Evolutionary conservation across 2,797 vertebrate species (phyloP), one percentile per base, ranked within the genome.

Genomic region (Cuculus canorus): DNA sequence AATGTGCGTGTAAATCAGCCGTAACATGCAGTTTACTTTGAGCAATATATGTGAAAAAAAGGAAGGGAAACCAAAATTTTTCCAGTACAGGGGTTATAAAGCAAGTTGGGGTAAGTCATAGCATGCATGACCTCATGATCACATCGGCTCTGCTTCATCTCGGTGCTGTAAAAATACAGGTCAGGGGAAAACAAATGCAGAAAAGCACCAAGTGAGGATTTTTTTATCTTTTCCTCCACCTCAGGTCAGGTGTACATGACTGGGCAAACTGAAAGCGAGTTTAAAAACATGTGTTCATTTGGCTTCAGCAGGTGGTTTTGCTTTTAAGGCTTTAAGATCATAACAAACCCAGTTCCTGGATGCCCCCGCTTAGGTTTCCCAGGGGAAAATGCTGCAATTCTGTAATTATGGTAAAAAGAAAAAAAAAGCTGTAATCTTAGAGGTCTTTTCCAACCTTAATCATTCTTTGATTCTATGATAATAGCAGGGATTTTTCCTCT

Each of bases 1-100:
- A 53, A 61, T 63, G 27, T 57, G 59, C 1, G 5, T 64, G 59
- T 69, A 57, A 75, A 73, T 80, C 53, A 78, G 85, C 60, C 1
- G 1, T 30, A 79, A 32, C 0, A 0, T 2, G 3, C 2, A 5
- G 13, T 43, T 83, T 61, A 30, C 45, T 60, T 64, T 75, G 37
- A 91, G 69, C 7, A 76, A 43, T 59, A 28, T 13, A 43, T 86
- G 90, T n/a, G 59, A 47, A 47, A 68, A 91, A 52, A 90, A 60
- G 33, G 63, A 64, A 93, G 48, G 27, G 41, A 92, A 91, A 87
- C 11, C 2, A 11, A 37, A 19, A 0, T 75, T 85, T 66, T 90
- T 79, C 61, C 52, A 19, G 22, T 43, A 14, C 21, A 6, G 7
- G 13, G 3, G 27, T 78, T 88, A 69, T 43, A 71, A 85, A 88